Evolutionary conservation across 2,113 vertebrate genomes (phyloP), one percentile per base, ranked within the genome.

Genomic region (Semnornis frantzii): DNA sequence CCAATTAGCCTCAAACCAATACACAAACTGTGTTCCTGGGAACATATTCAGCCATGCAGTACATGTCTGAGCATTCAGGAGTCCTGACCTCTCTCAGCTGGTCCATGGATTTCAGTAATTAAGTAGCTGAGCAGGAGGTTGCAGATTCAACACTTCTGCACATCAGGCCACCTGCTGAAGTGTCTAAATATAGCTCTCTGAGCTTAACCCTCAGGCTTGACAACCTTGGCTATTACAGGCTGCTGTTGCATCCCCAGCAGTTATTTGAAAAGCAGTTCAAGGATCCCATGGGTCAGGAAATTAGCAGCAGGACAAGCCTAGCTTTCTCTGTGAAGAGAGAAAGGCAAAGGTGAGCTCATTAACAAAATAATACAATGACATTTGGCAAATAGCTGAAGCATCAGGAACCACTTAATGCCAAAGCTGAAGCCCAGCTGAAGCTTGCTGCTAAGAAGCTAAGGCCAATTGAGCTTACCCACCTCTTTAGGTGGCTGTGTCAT

Each of bases 111-210:
- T 95, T 97, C 84, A 65, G 79, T 72, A 30, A 93, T 91, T 96
- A 94, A 93, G 94, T 87, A 60, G 93, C 82, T 94, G 87, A 95
- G 76, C 37, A 82, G 89, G 60, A 94, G 87, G 85, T 92, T 90
- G 94, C 89, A 85, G 75, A 93, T 82, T 97, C 89, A 96, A 82
- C 85, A 93, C 81, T 95, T 95, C 31, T 54, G 59, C 91, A 60
- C 69, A 60, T 89, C 90, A 77, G 72, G 62, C 95, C 94, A 95
- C 96, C 94, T 95, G 94, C 34, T 91, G 87, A 85, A 87, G 79
- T 69, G 34, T 31, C 95, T 96, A 97, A 95, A 96, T 96, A 95
- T 95, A 95, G 94, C 34, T 42, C 58, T 69, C 39, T 1, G 6
- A 91, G 85, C 75, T 94, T 96, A 94, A 93, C 65, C 58, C 62